A percentile compares a stretch with the other conserved stretches of the same genome.
phyloP scores from a whole-genome alignment of 1,140 invertebrate genomes.

The Musca vetustissima region DNA sequence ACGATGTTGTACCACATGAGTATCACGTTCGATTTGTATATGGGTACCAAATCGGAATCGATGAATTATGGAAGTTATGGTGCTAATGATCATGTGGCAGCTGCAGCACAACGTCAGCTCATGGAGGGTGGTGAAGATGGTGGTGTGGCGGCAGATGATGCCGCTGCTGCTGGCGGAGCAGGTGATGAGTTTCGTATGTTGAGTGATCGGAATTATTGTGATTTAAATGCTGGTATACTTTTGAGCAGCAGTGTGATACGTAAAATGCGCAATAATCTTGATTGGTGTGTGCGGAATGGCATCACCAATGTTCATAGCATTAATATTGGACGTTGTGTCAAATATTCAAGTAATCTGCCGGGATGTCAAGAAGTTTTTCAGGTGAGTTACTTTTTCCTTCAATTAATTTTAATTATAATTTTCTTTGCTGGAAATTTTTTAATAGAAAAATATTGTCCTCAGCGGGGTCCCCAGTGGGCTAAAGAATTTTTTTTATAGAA shows the following conservation, averaged over 20 bases:
- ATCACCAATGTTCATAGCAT: slow-evolving; percentile 76
- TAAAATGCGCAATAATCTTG: slow-evolving; percentile 71
- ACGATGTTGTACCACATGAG: slow-evolving; percentile 75
- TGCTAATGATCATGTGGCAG: slow-evolving; percentile 5
- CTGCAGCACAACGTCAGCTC: not conserved
- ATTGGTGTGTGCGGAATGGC: slow-evolving; percentile 84
- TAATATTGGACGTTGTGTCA: slow-evolving; percentile 80
- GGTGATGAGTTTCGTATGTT: slow-evolving; percentile 26
- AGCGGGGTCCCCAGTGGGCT: no score
- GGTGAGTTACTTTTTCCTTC: no score
- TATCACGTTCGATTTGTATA: slow-evolving; percentile 78
- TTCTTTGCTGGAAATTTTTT: no score
- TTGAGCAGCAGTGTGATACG: slow-evolving; percentile 76
- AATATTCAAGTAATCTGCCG: slow-evolving; percentile 66
- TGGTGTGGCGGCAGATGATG: slow-evolving; percentile 4
- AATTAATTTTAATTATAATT: no score
- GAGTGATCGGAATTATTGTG: slow-evolving; percentile 52
- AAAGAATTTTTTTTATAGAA: no score
- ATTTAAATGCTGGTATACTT: slow-evolving; percentile 71
- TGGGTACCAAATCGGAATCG: slow-evolving; percentile 59
- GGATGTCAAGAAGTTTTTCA: slow-evolving; percentile 61
- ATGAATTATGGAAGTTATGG: not conserved
- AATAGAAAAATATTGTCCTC: no score
- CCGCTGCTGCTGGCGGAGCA: not conserved
- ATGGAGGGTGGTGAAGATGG: slow-evolving; percentile 1